Evolutionary conservation across 2,113 vertebrate genomes (phyloP).

Genomic region (Polypterus senegalus): DNA sequence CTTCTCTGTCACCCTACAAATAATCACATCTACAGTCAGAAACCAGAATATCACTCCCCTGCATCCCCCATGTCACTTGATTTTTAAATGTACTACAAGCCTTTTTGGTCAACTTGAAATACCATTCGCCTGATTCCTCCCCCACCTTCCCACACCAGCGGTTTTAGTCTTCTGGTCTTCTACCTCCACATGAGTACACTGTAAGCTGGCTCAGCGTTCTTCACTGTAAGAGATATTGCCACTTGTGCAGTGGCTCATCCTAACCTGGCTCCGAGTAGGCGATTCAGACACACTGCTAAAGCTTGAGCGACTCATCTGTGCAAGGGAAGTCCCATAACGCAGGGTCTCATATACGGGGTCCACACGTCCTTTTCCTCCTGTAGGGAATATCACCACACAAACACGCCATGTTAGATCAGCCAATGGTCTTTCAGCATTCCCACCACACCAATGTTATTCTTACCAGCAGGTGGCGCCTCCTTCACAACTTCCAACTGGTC

Average conservation of each 20-base stretch:
- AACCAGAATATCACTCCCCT: too few relatives aligned
- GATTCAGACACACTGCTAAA: conserved; percentile 79
- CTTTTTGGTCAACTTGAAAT: too few relatives aligned
- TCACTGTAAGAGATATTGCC: neutral
- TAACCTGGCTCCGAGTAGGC: conserved; percentile 72
- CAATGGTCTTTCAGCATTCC: too few relatives aligned
- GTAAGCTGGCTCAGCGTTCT: neutral
- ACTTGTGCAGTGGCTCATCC: conserved; percentile 7
- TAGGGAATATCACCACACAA: neutral
- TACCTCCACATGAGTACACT: too few relatives aligned
- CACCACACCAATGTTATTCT: conserved; percentile 9
- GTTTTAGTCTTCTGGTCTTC: too few relatives aligned
- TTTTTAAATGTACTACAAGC: too few relatives aligned
- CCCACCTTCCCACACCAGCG: too few relatives aligned
- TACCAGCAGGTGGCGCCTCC: conserved; percentile 52
- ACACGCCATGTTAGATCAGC: neutral
- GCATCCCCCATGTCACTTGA: too few relatives aligned
- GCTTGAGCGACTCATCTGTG: conserved; percentile 71
- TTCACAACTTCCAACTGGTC: conserved; percentile 55
- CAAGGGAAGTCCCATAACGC: conserved; percentile 76
- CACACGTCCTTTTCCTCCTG: conserved; percentile 42
- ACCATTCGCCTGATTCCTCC: too few relatives aligned
- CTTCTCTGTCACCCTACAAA: too few relatives aligned
- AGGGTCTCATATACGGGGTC: conserved; percentile 78
- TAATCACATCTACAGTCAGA: too few relatives aligned